These are phyloP conservation scores for Rhadina sibilatrix DNA, from an alignment of 2,113 vertebrate genomes.

Conservation along the genomic window DNA sequence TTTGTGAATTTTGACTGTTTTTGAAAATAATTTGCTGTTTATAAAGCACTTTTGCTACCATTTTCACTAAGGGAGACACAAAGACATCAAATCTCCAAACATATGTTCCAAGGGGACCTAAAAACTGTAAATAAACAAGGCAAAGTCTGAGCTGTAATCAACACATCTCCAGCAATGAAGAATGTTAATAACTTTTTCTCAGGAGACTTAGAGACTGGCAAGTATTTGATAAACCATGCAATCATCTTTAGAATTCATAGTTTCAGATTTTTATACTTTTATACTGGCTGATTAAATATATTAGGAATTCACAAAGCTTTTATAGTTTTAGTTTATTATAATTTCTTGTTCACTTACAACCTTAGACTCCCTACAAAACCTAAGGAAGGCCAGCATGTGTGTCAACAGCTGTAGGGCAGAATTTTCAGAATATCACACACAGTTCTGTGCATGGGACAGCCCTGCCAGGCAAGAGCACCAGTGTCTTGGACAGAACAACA, in stretches of 20 bases:
- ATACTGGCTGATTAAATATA: neutral
- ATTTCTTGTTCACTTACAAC: neutral
- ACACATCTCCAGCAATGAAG: neutral
- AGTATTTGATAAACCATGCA: neutral
- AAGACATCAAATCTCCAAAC: neutral
- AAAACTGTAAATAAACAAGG: constrained; percentile 1
- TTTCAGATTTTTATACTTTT: neutral
- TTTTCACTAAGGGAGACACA: neutral
- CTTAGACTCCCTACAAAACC: neutral
- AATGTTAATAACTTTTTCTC: neutral
- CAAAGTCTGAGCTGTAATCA: constrained; percentile 3
- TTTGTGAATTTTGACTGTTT: neutral
- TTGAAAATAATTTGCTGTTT: neutral
- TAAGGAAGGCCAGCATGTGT: accelerated
- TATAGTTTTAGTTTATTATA: neutral
- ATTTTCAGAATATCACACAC: neutral
- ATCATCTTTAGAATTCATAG: neutral
- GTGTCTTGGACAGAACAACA: accelerated
- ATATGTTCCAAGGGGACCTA: neutral
- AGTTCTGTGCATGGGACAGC: accelerated
- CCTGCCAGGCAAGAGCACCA: neutral
- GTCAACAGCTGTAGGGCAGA: neutral
- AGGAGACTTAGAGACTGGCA: neutral
- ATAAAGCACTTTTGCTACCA: neutral
- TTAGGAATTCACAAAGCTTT: neutral